Base-by-base conservation (phyloP, 2,113 vertebrate species). In the Zosterops hypoxanthus region DNA sequence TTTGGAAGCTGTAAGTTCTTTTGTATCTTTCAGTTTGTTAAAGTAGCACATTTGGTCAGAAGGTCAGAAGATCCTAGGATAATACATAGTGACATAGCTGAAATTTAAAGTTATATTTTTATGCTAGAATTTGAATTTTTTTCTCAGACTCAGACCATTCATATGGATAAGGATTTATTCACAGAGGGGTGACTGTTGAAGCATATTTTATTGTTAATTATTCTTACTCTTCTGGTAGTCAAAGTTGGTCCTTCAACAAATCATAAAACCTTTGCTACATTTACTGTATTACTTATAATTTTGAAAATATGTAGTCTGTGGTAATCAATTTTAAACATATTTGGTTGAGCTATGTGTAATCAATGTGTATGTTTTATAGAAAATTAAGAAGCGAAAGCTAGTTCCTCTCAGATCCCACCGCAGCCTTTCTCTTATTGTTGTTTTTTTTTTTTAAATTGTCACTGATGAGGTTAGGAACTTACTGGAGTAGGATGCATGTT, bases 1-100 rank as follows among this genome's bases (percentile, higher is more conserved):
- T 99, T 99, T 98, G 99, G 99, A 97, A 99, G 99, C 97, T 99
- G 99, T 99, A 98, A 99, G 99, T 98, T 94, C 83, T 50, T 81
- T 91, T 81, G 24, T 82, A 28, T 33, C 42, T 93, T 96, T 77
- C 57, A 25, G 20, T 25, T 59, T 87, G 34, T 82, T 78, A 19
- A 50, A 90, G 29, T 41, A 81, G 50, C 83, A 52, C 12, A 41
- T 33, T 19, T 41, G 23, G 11, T 86, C 26, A 81, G 60, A 72
- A 42, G 25, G 60, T 89, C 46, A 70, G 70, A 83, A 80, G 42
- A 83, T 80, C 42, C 28, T 80, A 60, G 44, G 39, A 47, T 36
- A 49, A 6, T 76, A 60, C 14, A 42, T 70, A 82, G n/a, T 82
- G 42, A 33, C 17, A 18, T 11, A 55, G 39, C 21, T 85, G 56